A percentile compares a stretch with the other conserved stretches of the same genome.
Evolutionary conservation across 1,140 invertebrate genomes (phyloP).

Genomic region (Drosophila ironensis): DNA sequence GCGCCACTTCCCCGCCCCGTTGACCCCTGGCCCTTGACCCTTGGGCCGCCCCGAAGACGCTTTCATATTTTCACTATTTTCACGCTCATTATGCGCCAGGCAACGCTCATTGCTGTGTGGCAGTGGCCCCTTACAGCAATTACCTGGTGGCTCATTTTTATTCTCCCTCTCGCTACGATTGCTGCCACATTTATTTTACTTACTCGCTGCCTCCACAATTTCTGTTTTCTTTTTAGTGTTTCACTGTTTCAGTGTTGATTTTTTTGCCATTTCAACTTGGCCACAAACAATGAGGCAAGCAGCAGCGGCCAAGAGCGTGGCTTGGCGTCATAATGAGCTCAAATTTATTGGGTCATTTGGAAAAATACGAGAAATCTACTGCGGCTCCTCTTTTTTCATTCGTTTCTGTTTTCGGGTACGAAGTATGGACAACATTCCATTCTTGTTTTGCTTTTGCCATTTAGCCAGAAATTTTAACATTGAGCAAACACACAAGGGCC

Average conservation of each 20-base stretch:
- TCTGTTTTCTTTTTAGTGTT: constrained; percentile 4
- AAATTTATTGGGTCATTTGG: constrained; percentile 80
- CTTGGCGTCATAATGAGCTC: constrained; percentile 74
- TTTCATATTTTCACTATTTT: constrained; percentile 76
- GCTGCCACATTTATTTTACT: constrained; percentile 64
- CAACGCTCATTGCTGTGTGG: constrained; percentile 31
- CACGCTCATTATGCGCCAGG: constrained; percentile 73
- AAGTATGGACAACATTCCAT: constrained; percentile 39
- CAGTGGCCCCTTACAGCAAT: constrained; percentile 58
- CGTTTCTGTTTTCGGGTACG: neutral
- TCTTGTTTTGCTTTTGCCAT: constrained; percentile 28
- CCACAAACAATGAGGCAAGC: constrained; percentile 45
- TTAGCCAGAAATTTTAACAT: constrained; percentile 39
- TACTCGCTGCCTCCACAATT: constrained; percentile 40
- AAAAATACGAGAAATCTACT: constrained; percentile 73
- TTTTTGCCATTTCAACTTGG: constrained; percentile 42
- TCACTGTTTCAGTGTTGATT: neutral
- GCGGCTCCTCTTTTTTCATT: constrained; percentile 15
- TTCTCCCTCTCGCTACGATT: constrained; percentile 40
- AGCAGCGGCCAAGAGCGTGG: constrained; percentile 53
- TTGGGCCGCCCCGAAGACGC: constrained; percentile 13
- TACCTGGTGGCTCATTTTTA: constrained; percentile 65
- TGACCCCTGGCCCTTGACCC: neutral
- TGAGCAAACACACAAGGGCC: constrained; percentile 7
- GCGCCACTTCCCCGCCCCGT: too few species aligned